Evolutionary conservation across 2,797 vertebrate genomes (phyloP).

Genomic region (Phaenicophaeus curvirostris): DNA sequence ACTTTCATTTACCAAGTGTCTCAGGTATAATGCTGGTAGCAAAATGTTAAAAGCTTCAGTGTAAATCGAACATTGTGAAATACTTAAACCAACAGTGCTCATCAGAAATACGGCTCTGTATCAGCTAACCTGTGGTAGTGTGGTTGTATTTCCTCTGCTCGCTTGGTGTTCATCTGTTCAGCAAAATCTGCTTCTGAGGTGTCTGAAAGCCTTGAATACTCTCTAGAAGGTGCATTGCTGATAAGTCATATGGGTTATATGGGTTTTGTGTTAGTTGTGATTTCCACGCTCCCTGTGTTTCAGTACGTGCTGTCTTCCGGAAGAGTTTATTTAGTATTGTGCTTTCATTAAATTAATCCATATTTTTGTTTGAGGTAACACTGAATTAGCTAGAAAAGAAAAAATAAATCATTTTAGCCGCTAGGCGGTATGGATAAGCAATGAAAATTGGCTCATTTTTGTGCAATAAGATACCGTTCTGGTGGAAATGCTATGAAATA

Average conservation of each 20-base stretch:
- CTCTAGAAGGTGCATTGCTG: background rate
- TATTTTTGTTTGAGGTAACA: background rate
- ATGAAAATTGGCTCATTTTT: background rate
- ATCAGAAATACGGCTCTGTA: background rate
- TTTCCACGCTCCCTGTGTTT: background rate
- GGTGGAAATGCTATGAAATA: background rate
- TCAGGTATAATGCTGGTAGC: background rate
- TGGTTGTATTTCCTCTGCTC: background rate
- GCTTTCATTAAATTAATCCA: background rate
- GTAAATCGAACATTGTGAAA: background rate
- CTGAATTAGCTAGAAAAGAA: background rate
- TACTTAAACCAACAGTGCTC: background rate
- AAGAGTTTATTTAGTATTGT: background rate
- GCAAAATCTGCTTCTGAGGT: background rate
- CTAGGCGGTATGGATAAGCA: background rate
- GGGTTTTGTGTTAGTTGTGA: background rate
- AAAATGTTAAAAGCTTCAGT: background rate
- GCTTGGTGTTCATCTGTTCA: background rate
- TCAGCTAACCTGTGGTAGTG: background rate
- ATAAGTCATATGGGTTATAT: background rate
- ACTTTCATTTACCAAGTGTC: background rate
- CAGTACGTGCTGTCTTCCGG: background rate
- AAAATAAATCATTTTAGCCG: background rate
- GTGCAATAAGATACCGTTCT: background rate
- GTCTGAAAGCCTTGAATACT: background rate